phyloP scores from a whole-genome alignment of 2,797 vertebrate species.

The Chelon labrosus region DNA sequence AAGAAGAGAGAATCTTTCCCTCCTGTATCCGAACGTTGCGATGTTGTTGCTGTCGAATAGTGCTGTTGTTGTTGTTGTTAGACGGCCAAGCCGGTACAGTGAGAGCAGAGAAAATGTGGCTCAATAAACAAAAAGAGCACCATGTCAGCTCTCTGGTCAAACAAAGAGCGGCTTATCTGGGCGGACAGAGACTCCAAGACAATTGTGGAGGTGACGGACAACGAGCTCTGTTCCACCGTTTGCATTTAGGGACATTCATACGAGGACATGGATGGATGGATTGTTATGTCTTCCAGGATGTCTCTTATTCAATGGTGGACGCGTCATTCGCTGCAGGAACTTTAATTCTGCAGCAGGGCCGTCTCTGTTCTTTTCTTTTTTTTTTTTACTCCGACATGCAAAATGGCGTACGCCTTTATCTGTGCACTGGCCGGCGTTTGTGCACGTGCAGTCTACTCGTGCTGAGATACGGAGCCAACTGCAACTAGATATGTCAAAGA shows the following conservation, averaged over 20 bases:
- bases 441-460: neutral
- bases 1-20: neutral
- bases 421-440: conserved; percentile 6
- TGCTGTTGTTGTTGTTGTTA: conserved; percentile 29
- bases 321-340: conserved; percentile 27
- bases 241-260: conserved; percentile 55
- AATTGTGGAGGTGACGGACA: conserved; percentile 59
- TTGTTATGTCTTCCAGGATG: conserved; percentile 22
- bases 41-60: conserved; percentile 27
- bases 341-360: neutral
- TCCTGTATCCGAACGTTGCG: conserved; percentile 18
- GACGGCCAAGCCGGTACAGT: conserved; percentile 43
- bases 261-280: conserved; percentile 25
- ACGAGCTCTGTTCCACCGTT: conserved; percentile 34
- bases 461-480: conserved; percentile 34
- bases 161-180: conserved; percentile 74
- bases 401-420: conserved; percentile 50
- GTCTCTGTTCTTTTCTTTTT: neutral
- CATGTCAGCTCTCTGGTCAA: conserved; percentile 70
- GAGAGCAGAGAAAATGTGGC: conserved; percentile 54
- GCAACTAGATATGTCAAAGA: conserved; percentile 5
- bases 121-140: conserved; percentile 69
- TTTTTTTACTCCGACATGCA: conserved; percentile 37
- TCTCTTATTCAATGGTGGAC: conserved; percentile 3
- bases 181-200: conserved; percentile 63